Conservation (phyloP, 2,113 vertebrate species). For the Pachycephala philippinensis region DNA sequence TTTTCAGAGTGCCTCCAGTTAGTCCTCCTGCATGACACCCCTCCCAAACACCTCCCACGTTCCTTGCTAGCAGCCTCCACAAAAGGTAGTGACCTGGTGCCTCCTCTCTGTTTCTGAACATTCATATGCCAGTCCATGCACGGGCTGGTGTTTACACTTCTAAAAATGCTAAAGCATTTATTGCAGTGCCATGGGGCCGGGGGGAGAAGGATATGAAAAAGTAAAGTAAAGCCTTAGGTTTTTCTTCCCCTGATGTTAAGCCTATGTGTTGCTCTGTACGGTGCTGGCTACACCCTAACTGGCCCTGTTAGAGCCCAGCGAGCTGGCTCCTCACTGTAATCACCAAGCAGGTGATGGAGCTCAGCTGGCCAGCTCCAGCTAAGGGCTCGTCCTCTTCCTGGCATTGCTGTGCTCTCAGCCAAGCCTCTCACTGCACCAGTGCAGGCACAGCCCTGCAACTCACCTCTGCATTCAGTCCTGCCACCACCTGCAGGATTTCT, state of each 20-base stretch:
- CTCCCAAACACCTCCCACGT: neutral
- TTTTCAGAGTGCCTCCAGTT: neutral
- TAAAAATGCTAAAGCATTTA: neutral
- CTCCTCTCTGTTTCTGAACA: neutral
- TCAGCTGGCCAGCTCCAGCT: neutral
- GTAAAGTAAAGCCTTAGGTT: neutral
- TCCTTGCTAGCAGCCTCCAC: neutral
- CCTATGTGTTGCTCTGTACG: neutral
- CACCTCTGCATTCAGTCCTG: neutral
- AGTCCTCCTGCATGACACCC: neutral
- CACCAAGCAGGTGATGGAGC: neutral
- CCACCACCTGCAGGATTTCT: fast-evolving
- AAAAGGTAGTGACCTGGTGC: neutral
- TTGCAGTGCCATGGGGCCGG: fast-evolving
- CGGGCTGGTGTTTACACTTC: neutral
- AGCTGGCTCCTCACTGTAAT: neutral
- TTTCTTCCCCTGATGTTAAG: neutral
- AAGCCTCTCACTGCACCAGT: neutral
- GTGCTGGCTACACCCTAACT: fast-evolving
- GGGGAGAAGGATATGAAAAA: neutral
- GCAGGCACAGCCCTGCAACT: neutral
- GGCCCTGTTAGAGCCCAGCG: neutral
- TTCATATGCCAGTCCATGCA: fast-evolving
- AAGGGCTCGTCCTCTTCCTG: neutral
- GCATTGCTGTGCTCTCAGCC: neutral